Evolutionary conservation across 2,888 invertebrate species (phyloP).

Genomic region (Lasioglossum figueresi): DNA sequence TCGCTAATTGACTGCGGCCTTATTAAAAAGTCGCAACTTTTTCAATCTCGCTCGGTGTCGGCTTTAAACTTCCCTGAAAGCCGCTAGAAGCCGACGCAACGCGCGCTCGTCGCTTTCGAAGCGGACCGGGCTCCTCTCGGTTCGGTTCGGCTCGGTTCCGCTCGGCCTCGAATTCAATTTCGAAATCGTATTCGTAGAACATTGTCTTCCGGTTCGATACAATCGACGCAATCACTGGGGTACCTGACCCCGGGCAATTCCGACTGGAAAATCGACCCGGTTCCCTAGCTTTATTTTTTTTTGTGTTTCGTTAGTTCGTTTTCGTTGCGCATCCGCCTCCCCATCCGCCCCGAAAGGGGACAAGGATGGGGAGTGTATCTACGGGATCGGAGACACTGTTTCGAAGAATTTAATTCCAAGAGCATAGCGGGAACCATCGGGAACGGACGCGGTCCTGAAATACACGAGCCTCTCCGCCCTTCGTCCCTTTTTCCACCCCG

Average conservation of each 20-base stretch:
- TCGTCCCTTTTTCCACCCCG: conserved; percentile 31
- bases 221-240: conserved; percentile 32
- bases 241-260: conserved; percentile 22
- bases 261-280: conserved; percentile 9
- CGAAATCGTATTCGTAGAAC: conserved; percentile 22
- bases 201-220: conserved; percentile 22
- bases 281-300: background rate
- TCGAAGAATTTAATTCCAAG: conserved; percentile 75
- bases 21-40: conserved; percentile 28
- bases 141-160: background rate
- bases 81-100: conserved; percentile 9
- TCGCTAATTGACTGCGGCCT: conserved; percentile 32
- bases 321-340: background rate
- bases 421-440: conserved; percentile 19
- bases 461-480: conserved; percentile 23
- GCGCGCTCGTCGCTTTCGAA: background rate
- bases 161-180: conserved; percentile 21
- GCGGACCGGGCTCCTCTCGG: background rate
- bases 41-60: conserved; percentile 9
- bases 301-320: background rate
- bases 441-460: conserved; percentile 29
- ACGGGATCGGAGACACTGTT: conserved; percentile 54
- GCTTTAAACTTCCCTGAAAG: conserved; percentile 10
- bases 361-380: background rate
- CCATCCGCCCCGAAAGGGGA: background rate